Conservation (phyloP, 2,113 vertebrate species). For the Bufo bufo region DNA sequence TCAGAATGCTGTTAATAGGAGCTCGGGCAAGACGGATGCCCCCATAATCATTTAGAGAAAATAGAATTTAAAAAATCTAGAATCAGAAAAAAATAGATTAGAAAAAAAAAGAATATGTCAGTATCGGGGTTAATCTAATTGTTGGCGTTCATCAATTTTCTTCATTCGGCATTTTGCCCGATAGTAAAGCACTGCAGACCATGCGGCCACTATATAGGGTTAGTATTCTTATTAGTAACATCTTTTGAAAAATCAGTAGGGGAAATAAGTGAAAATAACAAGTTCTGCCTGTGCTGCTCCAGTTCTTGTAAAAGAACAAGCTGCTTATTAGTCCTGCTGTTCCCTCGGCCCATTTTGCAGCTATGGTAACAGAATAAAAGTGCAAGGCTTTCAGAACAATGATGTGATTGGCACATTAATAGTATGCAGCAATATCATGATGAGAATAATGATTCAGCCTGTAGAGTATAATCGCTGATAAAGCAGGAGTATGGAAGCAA, state of each 20-base stretch:
- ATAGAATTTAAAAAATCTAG: too few species aligned
- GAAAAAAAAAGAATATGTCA: too few species aligned
- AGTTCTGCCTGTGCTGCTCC: background rate
- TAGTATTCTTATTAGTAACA: background rate
- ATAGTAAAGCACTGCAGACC: background rate
- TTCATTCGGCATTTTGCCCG: too few species aligned
- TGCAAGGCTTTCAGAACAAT: constrained; percentile 30
- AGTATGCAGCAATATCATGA: constrained; percentile 19
- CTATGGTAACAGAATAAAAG: constrained; percentile 53
- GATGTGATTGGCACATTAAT: constrained; percentile 41
- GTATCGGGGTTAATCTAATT: too few species aligned
- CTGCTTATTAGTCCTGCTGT: constrained; percentile 46
- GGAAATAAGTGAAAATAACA: background rate
- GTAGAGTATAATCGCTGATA: constrained; percentile 8
- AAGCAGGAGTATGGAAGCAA: background rate
- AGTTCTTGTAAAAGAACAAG: constrained; percentile 40
- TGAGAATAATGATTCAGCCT: background rate
- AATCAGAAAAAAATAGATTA: too few species aligned
- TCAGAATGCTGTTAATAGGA: too few species aligned
- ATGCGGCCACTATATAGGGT: background rate
- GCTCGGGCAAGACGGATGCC: too few species aligned
- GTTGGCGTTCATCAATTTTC: too few species aligned
- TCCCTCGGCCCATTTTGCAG: constrained; percentile 48
- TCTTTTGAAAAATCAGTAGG: background rate
- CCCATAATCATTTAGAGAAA: too few species aligned